Percentiles rank a stretch among this genome's conserved stretches.
phyloP scores from a whole-genome alignment of 2,797 vertebrate genomes.

The Siniperca undulata region DNA sequence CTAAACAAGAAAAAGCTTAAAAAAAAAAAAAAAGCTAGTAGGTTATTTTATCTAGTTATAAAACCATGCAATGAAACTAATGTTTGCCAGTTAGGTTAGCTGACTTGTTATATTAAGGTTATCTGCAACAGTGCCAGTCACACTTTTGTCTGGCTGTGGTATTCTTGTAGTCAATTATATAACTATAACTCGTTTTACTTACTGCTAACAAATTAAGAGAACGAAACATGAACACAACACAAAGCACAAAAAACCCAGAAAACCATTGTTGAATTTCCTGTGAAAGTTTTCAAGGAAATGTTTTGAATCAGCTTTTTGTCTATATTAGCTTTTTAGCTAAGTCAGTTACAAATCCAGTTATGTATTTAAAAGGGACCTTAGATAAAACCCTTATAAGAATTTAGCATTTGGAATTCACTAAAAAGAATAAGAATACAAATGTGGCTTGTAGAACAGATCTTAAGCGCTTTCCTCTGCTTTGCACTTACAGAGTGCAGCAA shows the following conservation, averaged over 20 bases:
- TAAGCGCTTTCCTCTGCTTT: not conserved
- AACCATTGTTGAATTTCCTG: not conserved
- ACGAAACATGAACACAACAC: not conserved
- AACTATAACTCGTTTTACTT: not conserved
- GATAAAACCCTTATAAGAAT: not conserved
- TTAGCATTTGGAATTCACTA: not conserved
- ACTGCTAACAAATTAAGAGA: not conserved
- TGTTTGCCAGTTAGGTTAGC: slow-evolving; percentile 2
- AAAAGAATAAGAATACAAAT: not conserved
- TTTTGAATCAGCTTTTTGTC: not conserved
- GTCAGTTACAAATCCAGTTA: not conserved
- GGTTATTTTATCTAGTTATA: not conserved
- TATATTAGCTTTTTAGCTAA: not conserved
- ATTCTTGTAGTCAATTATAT: not conserved
- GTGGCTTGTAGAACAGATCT: not conserved
- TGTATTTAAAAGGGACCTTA: not conserved
- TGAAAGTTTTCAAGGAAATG: not conserved
- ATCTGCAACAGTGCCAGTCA: not conserved
- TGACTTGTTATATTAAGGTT: not conserved
- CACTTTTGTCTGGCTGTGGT: not conserved
- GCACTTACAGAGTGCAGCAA: slow-evolving; percentile 10
- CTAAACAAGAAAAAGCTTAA: slow-evolving; percentile 7
- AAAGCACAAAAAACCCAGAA: not conserved
- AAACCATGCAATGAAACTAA: not conserved
- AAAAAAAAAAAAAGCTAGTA: not conserved